Evolutionary conservation across 2,888 invertebrate genomes (phyloP).

Genomic region (Coenonympha glycerion): DNA sequence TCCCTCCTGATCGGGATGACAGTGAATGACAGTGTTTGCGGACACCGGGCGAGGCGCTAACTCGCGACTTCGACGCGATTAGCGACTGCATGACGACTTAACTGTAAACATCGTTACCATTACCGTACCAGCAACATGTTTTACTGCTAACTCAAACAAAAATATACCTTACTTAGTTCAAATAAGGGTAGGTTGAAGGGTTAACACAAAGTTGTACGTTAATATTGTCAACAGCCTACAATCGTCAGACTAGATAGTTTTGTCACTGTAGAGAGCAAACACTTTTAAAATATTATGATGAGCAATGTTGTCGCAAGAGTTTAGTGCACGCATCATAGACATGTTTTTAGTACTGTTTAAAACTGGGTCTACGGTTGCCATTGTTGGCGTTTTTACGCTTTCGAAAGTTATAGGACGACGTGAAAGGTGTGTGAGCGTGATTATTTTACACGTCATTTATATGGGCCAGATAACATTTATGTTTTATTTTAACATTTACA

Average conservation of each 20-base stretch:
- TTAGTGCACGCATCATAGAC: slow-evolving; percentile 69
- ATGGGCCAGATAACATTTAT: not conserved
- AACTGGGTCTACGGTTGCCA: slow-evolving; percentile 53
- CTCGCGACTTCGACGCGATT: slow-evolving; percentile 63
- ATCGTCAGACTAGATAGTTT: slow-evolving; percentile 62
- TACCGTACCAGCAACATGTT: slow-evolving; percentile 37
- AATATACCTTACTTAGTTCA: slow-evolving; percentile 31
- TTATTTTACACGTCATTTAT: slow-evolving; percentile 1
- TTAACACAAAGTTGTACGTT: slow-evolving; percentile 25
- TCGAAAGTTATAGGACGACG: slow-evolving; percentile 38
- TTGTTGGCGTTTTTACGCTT: slow-evolving; percentile 50
- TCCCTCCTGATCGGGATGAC: slow-evolving; percentile 58
- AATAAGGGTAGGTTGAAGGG: slow-evolving; percentile 27
- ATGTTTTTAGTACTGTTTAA: slow-evolving; percentile 56
- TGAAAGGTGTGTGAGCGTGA: slow-evolving; percentile 3
- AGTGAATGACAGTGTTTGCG: slow-evolving; percentile 68
- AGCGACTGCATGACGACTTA: slow-evolving; percentile 68
- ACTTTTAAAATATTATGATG: slow-evolving; percentile 73
- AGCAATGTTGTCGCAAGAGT: slow-evolving; percentile 67
- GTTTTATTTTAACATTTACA: too few species aligned
- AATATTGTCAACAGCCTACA: slow-evolving; percentile 52
- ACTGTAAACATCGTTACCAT: slow-evolving; percentile 73
- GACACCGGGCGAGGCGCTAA: slow-evolving; percentile 75
- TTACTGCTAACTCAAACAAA: slow-evolving; percentile 26
- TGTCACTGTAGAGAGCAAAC: slow-evolving; percentile 65